Conservation (phyloP, 1,140 invertebrate genomes). For the Atopsyche davidsoni region DNA sequence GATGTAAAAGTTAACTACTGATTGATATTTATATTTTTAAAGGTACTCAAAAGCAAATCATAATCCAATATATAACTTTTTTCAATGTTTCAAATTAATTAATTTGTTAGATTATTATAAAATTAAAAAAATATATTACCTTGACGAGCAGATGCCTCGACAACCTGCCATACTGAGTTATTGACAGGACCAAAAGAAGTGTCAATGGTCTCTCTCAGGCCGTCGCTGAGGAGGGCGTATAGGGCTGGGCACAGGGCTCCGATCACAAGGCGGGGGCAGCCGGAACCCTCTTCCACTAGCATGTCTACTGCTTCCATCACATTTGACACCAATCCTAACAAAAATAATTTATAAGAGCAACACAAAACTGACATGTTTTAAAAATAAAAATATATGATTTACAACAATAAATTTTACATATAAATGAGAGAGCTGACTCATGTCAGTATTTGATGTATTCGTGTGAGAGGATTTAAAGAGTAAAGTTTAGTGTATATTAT, state of each 20-base stretch:
- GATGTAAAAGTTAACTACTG: too few species aligned
- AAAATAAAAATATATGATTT: too few species aligned
- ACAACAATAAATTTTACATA: too few species aligned
- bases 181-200: slow-evolving; percentile 81
- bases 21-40: too few species aligned
- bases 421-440: too few species aligned
- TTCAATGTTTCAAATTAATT: too few species aligned
- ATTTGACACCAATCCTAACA: slow-evolving; percentile 56
- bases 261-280: slow-evolving; percentile 63
- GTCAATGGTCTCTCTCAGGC: slow-evolving; percentile 70
- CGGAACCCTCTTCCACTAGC: slow-evolving; percentile 49
- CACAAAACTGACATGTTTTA: too few species aligned
- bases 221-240: slow-evolving; percentile 76
- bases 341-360: slow-evolving; percentile 17
- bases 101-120: not conserved
- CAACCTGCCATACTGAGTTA: slow-evolving; percentile 84
- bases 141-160: slow-evolving; percentile 83
- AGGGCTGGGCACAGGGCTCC: slow-evolving; percentile 75
- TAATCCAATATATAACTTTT: too few species aligned
- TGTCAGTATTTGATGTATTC: too few species aligned
- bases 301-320: slow-evolving; percentile 62
- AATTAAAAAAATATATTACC: slow-evolving; percentile 40
- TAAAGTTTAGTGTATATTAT: too few species aligned
- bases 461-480: too few species aligned
- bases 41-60: too few species aligned